Percentiles rank a stretch among this genome's conserved stretches.
These are phyloP conservation scores for Baccha elongata DNA, from an alignment of 2,888 invertebrate genomes.

Conservation along the genomic window DNA sequence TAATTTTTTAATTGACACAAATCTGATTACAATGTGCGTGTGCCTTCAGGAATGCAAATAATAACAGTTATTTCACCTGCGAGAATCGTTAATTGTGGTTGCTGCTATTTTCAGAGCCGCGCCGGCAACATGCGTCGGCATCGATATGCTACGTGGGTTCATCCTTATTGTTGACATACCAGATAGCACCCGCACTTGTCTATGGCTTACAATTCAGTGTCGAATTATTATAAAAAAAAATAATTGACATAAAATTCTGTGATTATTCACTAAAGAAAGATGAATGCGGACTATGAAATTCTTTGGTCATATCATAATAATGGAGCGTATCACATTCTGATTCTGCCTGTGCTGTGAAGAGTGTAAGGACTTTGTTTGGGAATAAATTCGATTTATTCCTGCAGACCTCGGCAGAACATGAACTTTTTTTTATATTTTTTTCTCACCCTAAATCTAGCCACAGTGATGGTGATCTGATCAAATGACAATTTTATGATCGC, in stretches of 20 bases:
- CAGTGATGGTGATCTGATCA: slow-evolving; percentile 58
- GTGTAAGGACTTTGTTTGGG: slow-evolving; percentile 4
- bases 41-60: slow-evolving; percentile 40
- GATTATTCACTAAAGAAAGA: not conserved
- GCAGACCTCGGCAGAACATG: slow-evolving; percentile 54
- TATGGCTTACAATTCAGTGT: slow-evolving; percentile 38
- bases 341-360: not conserved
- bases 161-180: slow-evolving; percentile 2
- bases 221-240: slow-evolving; percentile 44
- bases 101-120: not conserved
- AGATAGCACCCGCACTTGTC: not conserved
- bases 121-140: not conserved
- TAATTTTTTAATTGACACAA: slow-evolving; percentile 61
- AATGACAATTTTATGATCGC: slow-evolving; percentile 73
- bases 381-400: slow-evolving; percentile 27
- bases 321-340: not conserved
- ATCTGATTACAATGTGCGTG: slow-evolving; percentile 64
- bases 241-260: slow-evolving; percentile 1
- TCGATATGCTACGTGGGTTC: not conserved
- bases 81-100: slow-evolving; percentile 39
- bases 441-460: too few species aligned
- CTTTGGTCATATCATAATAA: slow-evolving; percentile 35
- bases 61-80: slow-evolving; percentile 49
- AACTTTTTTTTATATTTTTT: slow-evolving; percentile 12
- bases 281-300: slow-evolving; percentile 14